Conservation (phyloP, 2,888 invertebrate species). For the Eremobia ochroleuca region DNA sequence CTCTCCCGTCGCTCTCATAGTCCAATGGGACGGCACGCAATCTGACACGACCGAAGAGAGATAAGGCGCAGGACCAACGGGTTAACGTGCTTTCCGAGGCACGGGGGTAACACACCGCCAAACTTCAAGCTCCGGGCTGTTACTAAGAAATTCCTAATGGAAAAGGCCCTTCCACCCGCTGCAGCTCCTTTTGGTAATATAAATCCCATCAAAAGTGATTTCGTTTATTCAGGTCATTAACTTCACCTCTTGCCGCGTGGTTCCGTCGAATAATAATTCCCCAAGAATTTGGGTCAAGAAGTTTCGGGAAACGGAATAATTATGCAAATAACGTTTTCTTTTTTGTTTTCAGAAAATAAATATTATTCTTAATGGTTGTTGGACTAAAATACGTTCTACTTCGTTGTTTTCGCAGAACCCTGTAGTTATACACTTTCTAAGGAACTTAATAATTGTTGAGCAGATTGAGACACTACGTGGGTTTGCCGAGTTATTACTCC, state of each 20-base stretch:
- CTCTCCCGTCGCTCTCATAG: too few relatives aligned
- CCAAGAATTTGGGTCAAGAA: slow-evolving; percentile 41
- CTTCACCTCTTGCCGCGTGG: not conserved
- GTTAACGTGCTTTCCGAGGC: too few relatives aligned
- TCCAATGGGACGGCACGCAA: too few relatives aligned
- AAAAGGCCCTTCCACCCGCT: not conserved
- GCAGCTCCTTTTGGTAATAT: not conserved
- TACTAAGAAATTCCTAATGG: not conserved
- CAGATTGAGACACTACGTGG: not conserved
- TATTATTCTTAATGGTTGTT: slow-evolving; percentile 19
- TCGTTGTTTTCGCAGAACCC: not conserved
- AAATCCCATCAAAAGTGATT: not conserved
- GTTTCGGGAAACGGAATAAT: slow-evolving; percentile 42
- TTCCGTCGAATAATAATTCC: slow-evolving; percentile 23
- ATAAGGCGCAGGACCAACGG: too few relatives aligned
- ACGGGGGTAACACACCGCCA: not conserved
- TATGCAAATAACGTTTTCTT: slow-evolving; percentile 38
- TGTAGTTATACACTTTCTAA: not conserved
- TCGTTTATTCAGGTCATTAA: slow-evolving; percentile 20
- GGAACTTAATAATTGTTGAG: not conserved
- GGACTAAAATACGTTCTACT: not conserved
- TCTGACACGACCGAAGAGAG: too few relatives aligned
- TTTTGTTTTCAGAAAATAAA: slow-evolving; percentile 22
- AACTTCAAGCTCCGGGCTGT: not conserved
- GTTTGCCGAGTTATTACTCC: not conserved